Percentiles rank a stretch among this genome's conserved stretches.
Conservation (phyloP, 2,888 invertebrate genomes). For the Drosophila leonis region DNA sequence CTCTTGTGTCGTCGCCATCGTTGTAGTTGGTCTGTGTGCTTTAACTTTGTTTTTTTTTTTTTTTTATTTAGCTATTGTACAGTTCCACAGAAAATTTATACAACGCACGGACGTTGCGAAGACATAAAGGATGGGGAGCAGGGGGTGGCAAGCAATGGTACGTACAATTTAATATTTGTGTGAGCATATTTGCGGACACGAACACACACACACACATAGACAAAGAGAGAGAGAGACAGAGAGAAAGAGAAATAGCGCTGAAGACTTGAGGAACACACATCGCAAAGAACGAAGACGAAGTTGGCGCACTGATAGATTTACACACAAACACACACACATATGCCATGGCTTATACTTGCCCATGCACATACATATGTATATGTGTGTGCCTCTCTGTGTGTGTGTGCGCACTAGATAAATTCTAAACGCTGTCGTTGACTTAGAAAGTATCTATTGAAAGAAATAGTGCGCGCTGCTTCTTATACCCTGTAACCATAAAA, state of each 20-base stretch:
- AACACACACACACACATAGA: conserved; percentile 17
- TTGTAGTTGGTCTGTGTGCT: conserved; percentile 59
- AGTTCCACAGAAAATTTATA: conserved; percentile 79
- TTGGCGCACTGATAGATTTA: conserved; percentile 50
- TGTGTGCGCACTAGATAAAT: conserved; percentile 72
- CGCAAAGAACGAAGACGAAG: conserved; percentile 50
- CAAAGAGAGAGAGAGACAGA: not conserved
- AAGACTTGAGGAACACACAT: conserved; percentile 50
- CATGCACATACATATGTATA: conserved; percentile 4
- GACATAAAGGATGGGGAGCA: conserved; percentile 10
- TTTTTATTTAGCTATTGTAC: conserved; percentile 76
- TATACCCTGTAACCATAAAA: conserved; percentile 17
- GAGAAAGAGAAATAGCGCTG: conserved; percentile 16
- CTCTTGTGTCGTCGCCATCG: conserved; percentile 45
- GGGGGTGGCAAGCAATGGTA: conserved; percentile 25
- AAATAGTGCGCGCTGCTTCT: conserved; percentile 19
- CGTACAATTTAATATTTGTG: conserved; percentile 76
- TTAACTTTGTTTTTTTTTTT: conserved; percentile 71
- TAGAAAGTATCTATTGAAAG: conserved; percentile 67
- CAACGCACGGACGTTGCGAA: conserved; percentile 64
- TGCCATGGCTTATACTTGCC: conserved; percentile 5
- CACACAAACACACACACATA: conserved; percentile 30
- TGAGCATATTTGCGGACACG: conserved; percentile 72
- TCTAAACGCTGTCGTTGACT: conserved; percentile 77
- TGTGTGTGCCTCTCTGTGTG: conserved; percentile 37